phyloP scores from a whole-genome alignment of 2,888 invertebrate genomes.

The Dryomyza anilis region DNA sequence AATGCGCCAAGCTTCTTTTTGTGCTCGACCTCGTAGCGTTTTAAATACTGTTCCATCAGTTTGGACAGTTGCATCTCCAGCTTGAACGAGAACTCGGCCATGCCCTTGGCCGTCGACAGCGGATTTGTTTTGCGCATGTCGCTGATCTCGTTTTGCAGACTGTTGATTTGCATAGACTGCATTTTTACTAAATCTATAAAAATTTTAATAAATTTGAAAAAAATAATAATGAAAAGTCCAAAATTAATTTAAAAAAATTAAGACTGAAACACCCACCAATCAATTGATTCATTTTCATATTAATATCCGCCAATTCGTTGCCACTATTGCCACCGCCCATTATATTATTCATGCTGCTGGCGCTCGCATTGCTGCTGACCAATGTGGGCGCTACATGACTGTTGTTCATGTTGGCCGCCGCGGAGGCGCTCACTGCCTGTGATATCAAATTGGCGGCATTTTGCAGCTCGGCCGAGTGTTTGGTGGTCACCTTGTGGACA shows the following conservation, averaged over 20 bases:
- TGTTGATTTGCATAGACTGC: constrained; percentile 63
- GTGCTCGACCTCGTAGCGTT: constrained; percentile 58
- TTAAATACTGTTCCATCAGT: constrained; percentile 58
- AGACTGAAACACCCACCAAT: constrained; percentile 44
- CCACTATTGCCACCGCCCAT: constrained; percentile 19
- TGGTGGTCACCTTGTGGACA: constrained; percentile 47
- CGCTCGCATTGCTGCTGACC: constrained; percentile 19
- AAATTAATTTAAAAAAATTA: too few relatives aligned
- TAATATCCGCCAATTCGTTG: constrained; percentile 44
- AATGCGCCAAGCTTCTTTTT: constrained; percentile 55
- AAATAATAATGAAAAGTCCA: not conserved
- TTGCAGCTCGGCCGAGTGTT: constrained; percentile 55
- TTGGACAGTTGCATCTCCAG: constrained; percentile 58
- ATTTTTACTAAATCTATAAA: constrained; percentile 62
- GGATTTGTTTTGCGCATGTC: constrained; percentile 48
- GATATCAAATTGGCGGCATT: constrained; percentile 58
- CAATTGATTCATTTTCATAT: constrained; percentile 54
- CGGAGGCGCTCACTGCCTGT: constrained; percentile 49
- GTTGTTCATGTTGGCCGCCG: constrained; percentile 34
- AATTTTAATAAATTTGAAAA: not conserved
- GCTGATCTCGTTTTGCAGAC: constrained; percentile 59
- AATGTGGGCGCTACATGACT: constrained; percentile 34
- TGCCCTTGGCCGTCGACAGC: constrained; percentile 42
- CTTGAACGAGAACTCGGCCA: constrained; percentile 54
- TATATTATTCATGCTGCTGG: constrained; percentile 33